Percentiles rank a stretch among this genome's conserved stretches.
Conservation (phyloP, 2,113 vertebrate genomes). For the Petaurus breviceps region DNA sequence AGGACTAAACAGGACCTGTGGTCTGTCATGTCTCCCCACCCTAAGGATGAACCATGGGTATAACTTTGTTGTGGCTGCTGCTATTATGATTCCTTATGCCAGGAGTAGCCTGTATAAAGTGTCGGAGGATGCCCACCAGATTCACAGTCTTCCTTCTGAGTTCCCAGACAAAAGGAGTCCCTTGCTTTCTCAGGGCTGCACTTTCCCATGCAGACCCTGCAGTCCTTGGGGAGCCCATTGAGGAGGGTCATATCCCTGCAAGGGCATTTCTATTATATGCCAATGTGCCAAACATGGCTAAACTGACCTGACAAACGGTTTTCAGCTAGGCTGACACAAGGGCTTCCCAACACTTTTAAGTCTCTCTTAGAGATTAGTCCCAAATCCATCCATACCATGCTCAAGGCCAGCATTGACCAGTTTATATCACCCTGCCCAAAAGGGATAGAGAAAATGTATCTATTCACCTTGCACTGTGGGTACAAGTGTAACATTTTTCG, state of each 20-base stretch:
- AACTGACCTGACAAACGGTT: not conserved
- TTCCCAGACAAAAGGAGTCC: not conserved
- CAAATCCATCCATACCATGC: not conserved
- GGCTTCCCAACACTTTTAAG: not conserved
- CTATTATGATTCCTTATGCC: not conserved
- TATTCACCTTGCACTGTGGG: slow-evolving; percentile 24
- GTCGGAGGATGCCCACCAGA: not conserved
- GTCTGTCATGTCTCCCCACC: not conserved
- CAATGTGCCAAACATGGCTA: not conserved
- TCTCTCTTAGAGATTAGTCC: not conserved
- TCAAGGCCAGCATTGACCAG: not conserved
- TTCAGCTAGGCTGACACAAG: not conserved
- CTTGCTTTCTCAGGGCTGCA: not conserved
- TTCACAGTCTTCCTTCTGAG: not conserved
- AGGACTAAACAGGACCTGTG: not conserved
- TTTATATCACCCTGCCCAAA: slow-evolving; percentile 33
- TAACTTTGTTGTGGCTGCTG: not conserved
- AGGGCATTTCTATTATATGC: not conserved
- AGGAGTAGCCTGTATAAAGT: not conserved
- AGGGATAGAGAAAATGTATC: slow-evolving; percentile 25
- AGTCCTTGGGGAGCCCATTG: not conserved
- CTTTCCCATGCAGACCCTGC: not conserved
- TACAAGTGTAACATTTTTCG: slow-evolving; percentile 30
- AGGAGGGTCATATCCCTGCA: not conserved
- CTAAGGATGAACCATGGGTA: not conserved